These are phyloP conservation scores for Eupsilia transversa DNA, from an alignment of 2,888 invertebrate species.

Conservation along the genomic window DNA sequence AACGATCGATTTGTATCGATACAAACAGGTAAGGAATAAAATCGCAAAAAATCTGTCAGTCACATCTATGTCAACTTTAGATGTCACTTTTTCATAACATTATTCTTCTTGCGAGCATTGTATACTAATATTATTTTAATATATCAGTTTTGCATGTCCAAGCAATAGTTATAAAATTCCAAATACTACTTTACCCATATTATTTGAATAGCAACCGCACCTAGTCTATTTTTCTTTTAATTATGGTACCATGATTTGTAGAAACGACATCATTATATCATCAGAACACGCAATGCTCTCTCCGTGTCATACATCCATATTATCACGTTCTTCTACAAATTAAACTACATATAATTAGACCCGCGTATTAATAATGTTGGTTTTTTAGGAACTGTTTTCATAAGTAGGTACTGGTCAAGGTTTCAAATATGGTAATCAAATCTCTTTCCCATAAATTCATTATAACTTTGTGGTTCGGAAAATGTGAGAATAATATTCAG, in stretches of 20 bases:
- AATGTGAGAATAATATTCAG: slow-evolving; percentile 10
- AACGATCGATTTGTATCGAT: too few species aligned
- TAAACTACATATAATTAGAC: background rate
- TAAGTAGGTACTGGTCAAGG: too few species aligned
- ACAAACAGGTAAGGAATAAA: background rate
- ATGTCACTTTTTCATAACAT: background rate
- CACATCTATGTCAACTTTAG: background rate
- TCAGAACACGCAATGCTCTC: background rate
- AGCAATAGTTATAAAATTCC: background rate
- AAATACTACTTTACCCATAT: background rate
- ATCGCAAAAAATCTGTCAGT: background rate
- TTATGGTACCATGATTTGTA: background rate
- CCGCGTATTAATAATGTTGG: background rate
- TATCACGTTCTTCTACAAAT: slow-evolving; percentile 1
- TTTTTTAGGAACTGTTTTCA: background rate
- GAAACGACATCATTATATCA: background rate
- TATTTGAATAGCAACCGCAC: background rate
- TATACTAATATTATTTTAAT: background rate
- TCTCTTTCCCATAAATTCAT: background rate
- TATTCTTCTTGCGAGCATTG: background rate
- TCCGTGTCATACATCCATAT: background rate
- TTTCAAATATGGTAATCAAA: slow-evolving; percentile 2
- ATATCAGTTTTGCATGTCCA: background rate
- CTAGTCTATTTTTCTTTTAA: background rate
- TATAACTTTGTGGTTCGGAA: background rate